Evolutionary conservation across 1,140 invertebrate genomes (phyloP).

Genomic region (Zaprionus camerounensis): DNA sequence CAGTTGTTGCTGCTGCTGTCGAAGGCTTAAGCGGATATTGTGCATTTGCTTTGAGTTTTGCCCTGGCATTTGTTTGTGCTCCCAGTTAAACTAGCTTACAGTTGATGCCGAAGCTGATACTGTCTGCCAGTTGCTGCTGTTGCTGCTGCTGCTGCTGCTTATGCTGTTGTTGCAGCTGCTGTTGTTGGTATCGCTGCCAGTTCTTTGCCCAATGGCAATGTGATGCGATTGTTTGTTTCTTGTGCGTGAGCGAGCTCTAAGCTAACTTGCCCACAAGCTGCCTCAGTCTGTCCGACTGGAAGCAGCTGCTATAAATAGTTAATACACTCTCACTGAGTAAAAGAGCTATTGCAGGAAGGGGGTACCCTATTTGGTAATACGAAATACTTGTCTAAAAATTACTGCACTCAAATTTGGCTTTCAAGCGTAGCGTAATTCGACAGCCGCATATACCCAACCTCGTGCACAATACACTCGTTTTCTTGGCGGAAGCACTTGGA

Average conservation of each 20-base stretch:
- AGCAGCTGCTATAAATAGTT: constrained; percentile 4
- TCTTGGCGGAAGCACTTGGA: constrained; percentile 46
- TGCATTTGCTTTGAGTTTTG: constrained; percentile 73
- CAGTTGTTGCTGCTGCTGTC: constrained; percentile 51
- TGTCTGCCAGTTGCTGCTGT: constrained; percentile 50
- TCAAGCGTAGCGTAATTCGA: constrained; percentile 29
- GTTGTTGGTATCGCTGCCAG: constrained; percentile 20
- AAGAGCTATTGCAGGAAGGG: background rate
- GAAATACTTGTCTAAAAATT: constrained; percentile 1
- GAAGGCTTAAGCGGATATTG: constrained; percentile 78
- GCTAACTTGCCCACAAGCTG: constrained; percentile 6
- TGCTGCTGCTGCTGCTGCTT: constrained; percentile 32
- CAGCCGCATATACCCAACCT: constrained; percentile 1
- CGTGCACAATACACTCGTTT: constrained; percentile 37
- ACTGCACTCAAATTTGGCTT: background rate
- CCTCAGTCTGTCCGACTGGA: constrained; percentile 1
- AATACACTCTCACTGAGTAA: background rate
- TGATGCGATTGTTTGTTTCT: constrained; percentile 49
- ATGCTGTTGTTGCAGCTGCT: constrained; percentile 46
- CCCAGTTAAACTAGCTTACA: constrained; percentile 72
- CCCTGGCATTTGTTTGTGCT: constrained; percentile 72
- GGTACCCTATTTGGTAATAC: background rate
- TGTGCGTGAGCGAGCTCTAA: constrained; percentile 43
- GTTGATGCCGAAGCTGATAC: constrained; percentile 50
- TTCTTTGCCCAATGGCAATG: constrained; percentile 44